Evolutionary conservation across 2,797 vertebrate genomes (phyloP), one percentile per base, ranked within the genome.

Genomic region (Nothura maculosa): DNA sequence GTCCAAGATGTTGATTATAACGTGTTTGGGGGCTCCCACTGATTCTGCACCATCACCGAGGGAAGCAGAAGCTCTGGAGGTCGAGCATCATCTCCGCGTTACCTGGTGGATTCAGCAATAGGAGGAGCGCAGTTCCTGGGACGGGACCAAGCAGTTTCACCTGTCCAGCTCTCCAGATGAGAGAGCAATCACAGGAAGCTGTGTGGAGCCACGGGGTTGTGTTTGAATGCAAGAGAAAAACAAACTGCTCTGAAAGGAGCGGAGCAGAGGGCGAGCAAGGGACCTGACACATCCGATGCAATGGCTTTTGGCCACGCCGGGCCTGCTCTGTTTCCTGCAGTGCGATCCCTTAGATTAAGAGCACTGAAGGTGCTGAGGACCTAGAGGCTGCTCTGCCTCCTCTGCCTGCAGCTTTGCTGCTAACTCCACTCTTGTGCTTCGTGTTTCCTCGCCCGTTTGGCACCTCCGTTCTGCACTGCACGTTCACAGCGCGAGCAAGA

Each of bases 141-240:
- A 5, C 17, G 52, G 27, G 55, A 11, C 30, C 43, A 22, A 63
- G 19, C 36, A 12, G 15, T 10, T 42, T 16, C 21, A 25, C 12
- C 10, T 17, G 7, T 74, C 50, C 42, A 55, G 61, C 67, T 40
- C 24, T 86, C 45, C 13, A 17, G 5, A 7, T 27, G 12, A 8
- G 22, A 34, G n/a, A 20, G 45, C 0, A 0, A 24, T 32, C 36
- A 2, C 30, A 5, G 9, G 18, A 42, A 34, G 19, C 81, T 0
- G 0, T 8, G 3, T 2, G 25, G 74, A 36, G 48, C 10, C 55
- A 22, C 9, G 36, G 38, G 0, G 5, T 0, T 9, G 3, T 0
- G 4, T 6, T 52, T 38, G 34, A 2, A 0, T 28, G 64, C 45
- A 15, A 14, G 62, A 74, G 42, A 40, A 64, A 36, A 36, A 38